These are phyloP conservation scores for Piezodorus guildinii DNA, from an alignment of 1,140 invertebrate genomes.

Conservation along the genomic window DNA sequence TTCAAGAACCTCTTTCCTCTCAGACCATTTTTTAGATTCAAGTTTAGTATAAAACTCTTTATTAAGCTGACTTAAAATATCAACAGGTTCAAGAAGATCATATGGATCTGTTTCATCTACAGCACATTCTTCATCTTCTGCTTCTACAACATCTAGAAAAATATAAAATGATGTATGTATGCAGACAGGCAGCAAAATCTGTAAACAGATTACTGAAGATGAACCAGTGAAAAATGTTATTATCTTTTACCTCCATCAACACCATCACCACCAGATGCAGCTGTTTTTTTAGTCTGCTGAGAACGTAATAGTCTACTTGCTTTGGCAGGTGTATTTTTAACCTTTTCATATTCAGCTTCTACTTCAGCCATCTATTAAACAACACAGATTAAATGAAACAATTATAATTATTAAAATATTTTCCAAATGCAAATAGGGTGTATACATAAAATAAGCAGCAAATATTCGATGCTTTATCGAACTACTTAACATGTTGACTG, in stretches of 20 bases:
- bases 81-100: constrained; percentile 81
- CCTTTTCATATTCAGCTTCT: constrained; percentile 75
- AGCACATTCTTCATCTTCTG: constrained; percentile 37
- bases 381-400: not conserved
- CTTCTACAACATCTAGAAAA: not conserved
- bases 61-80: constrained; percentile 83
- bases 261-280: constrained; percentile 34
- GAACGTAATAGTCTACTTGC: constrained; percentile 76
- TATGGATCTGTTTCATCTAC: constrained; percentile 74
- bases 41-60: constrained; percentile 94
- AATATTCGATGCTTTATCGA: too few species aligned
- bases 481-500: too few species aligned
- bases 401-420: not conserved
- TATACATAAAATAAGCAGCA: too few species aligned
- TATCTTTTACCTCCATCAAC: constrained; percentile 27
- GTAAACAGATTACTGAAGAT: not conserved
- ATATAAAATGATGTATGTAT: not conserved
- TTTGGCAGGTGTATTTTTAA: constrained; percentile 53
- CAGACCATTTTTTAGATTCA: constrained; percentile 96
- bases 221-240: not conserved
- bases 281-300: constrained; percentile 54
- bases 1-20: constrained; percentile 84
- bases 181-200: not conserved
- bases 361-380: constrained; percentile 61
- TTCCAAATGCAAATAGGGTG: too few species aligned